Evolutionary conservation across 2,797 vertebrate species (phyloP), one percentile per base, ranked within the genome.

Genomic region (Semotilus atromaculatus): DNA sequence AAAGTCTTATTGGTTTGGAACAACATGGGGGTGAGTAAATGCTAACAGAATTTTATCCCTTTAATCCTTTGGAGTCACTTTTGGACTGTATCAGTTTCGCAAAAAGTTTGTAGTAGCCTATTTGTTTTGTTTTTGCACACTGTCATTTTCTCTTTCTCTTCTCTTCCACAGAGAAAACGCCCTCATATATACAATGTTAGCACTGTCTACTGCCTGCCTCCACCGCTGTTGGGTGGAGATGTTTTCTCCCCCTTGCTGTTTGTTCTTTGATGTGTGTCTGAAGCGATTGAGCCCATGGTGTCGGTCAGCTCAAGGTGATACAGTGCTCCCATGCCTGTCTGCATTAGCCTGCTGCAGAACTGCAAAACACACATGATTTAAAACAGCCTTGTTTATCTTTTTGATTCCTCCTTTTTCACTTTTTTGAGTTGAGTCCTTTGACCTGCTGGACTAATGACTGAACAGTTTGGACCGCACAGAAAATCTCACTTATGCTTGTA

Each of bases 301-400:
- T 86, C 51, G 16, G 55, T 77, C 68, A 55, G 77, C 64, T 83
- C 75, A 87, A 87, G 87, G 85, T 85, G 82, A 88, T 78, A 84
- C 78, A 38, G 53, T 70, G 72, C 75, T 84, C 43, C 58, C 34
- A 73, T 53, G 53, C 81, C 60, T 88, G 62, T 40, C 48, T 60
- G 79, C 31, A 43, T 80, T 36, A 77, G 40, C 55, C 80, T 40
- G 55, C 14, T 72, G 11, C 7, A 66, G 16, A 75, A 38, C 55
- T 67, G 36, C 51, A 36, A 71, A 29, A 71, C 82, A 48, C 36
- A 85, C 8, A 55, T 26, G 53, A 75, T 85, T 34, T 21, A n/a
- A 51, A 77, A 70, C 51, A 34, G 29, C 5, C 16, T 26, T 34
- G 48, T 40, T 34, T 31, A 26, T 53, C 77, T 40, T 55, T 64